Conservation (phyloP, 2,888 invertebrate genomes). For the Pogonocherus hispidulus region DNA sequence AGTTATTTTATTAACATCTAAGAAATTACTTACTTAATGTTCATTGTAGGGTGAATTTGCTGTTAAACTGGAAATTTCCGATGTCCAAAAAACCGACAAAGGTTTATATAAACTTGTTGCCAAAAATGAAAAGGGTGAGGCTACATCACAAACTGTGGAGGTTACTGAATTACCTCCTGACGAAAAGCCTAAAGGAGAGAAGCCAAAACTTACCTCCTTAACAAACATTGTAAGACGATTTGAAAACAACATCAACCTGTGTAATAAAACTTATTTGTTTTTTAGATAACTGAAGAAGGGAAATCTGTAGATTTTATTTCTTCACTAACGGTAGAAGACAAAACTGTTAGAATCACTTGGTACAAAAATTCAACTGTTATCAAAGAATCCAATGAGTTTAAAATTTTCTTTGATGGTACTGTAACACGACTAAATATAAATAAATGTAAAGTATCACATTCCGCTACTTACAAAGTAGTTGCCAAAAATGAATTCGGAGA, state of each 20-base stretch:
- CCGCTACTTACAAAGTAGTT: slow-evolving; percentile 87
- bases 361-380: slow-evolving; percentile 86
- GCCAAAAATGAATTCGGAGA: slow-evolving; percentile 93
- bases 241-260: slow-evolving; percentile 11
- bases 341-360: slow-evolving; percentile 87
- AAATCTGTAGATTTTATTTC: slow-evolving; percentile 85
- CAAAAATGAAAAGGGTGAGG: slow-evolving; percentile 94
- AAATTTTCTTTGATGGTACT: slow-evolving; percentile 87
- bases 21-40: not conserved
- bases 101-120: slow-evolving; percentile 92
- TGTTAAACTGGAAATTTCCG: slow-evolving; percentile 90
- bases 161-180: slow-evolving; percentile 86
- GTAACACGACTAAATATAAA: slow-evolving; percentile 85
- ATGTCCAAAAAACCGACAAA: slow-evolving; percentile 84
- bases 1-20: slow-evolving; percentile 52
- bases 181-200: slow-evolving; percentile 82
- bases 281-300: slow-evolving; percentile 77
- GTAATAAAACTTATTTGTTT: slow-evolving; percentile 40
- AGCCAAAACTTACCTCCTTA: slow-evolving; percentile 85
- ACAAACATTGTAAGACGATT: slow-evolving; percentile 77
- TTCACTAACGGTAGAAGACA: slow-evolving; percentile 81
- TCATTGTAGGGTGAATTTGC: slow-evolving; percentile 85
- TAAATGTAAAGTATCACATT: slow-evolving; percentile 79
- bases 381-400: slow-evolving; percentile 82
- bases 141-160: slow-evolving; percentile 89